Percentiles rank a stretch among this genome's conserved stretches.
phyloP scores from a whole-genome alignment of 2,113 vertebrate genomes.

The Columba janthina region DNA sequence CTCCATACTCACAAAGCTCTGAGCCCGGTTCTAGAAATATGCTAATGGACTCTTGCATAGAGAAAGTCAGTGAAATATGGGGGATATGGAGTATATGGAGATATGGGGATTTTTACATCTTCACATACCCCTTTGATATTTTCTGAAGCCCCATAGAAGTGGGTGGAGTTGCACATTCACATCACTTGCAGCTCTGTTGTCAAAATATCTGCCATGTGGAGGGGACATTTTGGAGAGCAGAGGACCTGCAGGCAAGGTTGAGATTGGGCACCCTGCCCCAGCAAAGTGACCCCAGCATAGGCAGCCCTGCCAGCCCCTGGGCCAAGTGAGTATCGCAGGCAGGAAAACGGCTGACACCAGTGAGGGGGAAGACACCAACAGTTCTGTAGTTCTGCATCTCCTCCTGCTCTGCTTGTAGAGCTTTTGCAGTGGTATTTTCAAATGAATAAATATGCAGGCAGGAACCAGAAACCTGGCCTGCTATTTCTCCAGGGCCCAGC shows the following conservation, averaged over 20 bases:
- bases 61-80: neutral
- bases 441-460: neutral
- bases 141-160: neutral
- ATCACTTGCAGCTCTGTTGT: neutral
- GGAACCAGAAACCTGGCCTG: neutral
- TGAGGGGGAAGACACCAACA: neutral
- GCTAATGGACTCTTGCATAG: neutral
- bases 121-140: neutral
- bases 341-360: fast-evolving
- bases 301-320: fast-evolving
- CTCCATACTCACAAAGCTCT: neutral
- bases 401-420: neutral
- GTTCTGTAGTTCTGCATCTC: neutral
- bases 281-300: neutral
- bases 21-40: neutral
- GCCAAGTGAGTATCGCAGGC: fast-evolving
- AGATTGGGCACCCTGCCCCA: neutral
- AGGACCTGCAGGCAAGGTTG: neutral
- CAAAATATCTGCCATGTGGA: neutral
- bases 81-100: fast-evolving
- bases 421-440: neutral
- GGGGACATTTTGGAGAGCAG: neutral
- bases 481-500: neutral
- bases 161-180: neutral
- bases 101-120: neutral